Conservation (phyloP, 2,888 invertebrate genomes). For the Crepidodera aurea region DNA sequence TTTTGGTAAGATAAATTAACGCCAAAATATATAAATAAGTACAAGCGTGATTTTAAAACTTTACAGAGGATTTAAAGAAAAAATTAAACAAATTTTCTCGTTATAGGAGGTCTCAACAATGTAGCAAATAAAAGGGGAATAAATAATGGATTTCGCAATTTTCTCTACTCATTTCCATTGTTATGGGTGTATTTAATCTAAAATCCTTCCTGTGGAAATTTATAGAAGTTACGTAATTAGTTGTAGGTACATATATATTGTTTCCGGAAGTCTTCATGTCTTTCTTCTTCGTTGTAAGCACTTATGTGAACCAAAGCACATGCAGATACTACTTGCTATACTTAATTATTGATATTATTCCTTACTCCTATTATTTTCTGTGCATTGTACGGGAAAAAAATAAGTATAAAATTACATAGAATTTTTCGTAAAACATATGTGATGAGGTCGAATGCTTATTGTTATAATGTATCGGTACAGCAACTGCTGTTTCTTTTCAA, state of each 20-base stretch:
- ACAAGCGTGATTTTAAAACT: too few species aligned
- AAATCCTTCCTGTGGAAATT: conserved; percentile 11
- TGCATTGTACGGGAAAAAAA: conserved; percentile 62
- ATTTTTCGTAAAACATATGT: conserved; percentile 61
- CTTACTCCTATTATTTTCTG: conserved; percentile 61
- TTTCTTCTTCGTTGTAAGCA: conserved; percentile 42
- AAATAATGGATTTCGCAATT: too few species aligned
- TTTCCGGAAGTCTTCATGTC: conserved; percentile 41
- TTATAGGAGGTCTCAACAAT: too few species aligned
- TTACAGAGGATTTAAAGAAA: too few species aligned
- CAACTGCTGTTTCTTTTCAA: conserved; percentile 52
- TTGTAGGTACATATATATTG: conserved; percentile 22
- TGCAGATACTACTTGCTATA: conserved; percentile 60
- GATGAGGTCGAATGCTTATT: conserved; percentile 52
- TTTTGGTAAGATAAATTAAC: too few species aligned
- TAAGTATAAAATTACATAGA: conserved; percentile 61
- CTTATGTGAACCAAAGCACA: conserved; percentile 60
- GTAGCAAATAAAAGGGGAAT: too few species aligned
- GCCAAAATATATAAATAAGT: too few species aligned
- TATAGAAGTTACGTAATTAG: conserved; percentile 33
- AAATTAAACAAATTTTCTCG: too few species aligned
- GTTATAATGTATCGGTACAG: conserved; percentile 52
- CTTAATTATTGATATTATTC: conserved; percentile 62
- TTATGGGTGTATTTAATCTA: too few species aligned
- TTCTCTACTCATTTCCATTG: too few species aligned